Evolutionary conservation across 1,140 invertebrate species (phyloP).

Genomic region (Trachymyrmex septentrionalis): DNA sequence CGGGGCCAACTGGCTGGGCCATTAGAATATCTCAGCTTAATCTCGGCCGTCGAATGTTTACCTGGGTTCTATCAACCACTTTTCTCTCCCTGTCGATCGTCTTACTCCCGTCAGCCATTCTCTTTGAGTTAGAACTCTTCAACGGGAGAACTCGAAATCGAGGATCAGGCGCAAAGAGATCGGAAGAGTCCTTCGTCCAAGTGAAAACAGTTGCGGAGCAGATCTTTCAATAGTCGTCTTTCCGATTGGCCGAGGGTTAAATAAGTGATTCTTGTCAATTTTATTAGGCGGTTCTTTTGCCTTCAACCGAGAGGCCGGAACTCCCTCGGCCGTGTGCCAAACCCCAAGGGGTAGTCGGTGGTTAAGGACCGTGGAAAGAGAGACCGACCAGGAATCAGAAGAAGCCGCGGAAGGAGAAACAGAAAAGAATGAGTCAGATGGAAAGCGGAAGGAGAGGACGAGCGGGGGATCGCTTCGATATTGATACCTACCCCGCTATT

Average conservation of each 20-base stretch:
- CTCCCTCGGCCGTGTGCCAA: conserved; percentile 59
- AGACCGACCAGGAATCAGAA: conserved; percentile 65
- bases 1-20: conserved; percentile 79
- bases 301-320: background rate
- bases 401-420: conserved; percentile 35
- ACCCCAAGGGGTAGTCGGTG: conserved; percentile 68
- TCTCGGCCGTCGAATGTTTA: conserved; percentile 81
- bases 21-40: conserved; percentile 85
- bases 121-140: conserved; percentile 32
- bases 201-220: conserved; percentile 47
- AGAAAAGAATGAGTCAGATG: conserved; percentile 54
- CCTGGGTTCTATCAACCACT: conserved; percentile 75
- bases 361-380: conserved; percentile 65
- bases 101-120: conserved; percentile 16
- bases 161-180: conserved; percentile 32
- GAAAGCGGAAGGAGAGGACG: conserved; percentile 26
- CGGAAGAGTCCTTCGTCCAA: conserved; percentile 61
- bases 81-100: conserved; percentile 26
- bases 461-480: conserved; percentile 81
- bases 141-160: background rate
- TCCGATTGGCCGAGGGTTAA: conserved; percentile 74
- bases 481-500: conserved; percentile 84
- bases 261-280: conserved; percentile 81
- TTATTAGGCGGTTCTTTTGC: conserved; percentile 75
- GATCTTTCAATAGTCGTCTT: conserved; percentile 54